Evolutionary conservation across 2,888 invertebrate species (phyloP).

Genomic region (Caenorhabditis panamensis): DNA sequence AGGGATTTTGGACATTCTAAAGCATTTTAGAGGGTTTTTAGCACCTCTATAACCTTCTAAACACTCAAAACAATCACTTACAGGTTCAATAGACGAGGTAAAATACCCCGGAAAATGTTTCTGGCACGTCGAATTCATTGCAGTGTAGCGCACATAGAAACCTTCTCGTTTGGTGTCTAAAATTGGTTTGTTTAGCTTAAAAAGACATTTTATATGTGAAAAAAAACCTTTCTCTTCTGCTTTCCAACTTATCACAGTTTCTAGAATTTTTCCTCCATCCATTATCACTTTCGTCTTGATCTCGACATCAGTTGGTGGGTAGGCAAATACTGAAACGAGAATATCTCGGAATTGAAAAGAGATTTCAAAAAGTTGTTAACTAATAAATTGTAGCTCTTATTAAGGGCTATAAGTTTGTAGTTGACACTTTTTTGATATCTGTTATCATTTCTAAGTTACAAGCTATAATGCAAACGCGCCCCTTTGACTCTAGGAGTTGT

Average conservation of each 20-base stretch:
- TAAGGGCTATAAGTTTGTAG: too few species aligned
- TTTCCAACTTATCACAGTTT: slow-evolving; percentile 70
- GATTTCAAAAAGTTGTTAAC: too few species aligned
- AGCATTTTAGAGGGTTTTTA: too few species aligned
- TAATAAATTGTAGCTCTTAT: too few species aligned
- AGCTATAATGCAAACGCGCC: too few species aligned
- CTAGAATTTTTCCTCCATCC: slow-evolving; percentile 70
- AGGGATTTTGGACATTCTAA: not conserved
- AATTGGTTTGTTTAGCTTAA: not conserved
- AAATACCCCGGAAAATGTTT: slow-evolving; percentile 73
- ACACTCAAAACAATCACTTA: too few species aligned
- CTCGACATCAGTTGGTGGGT: slow-evolving; percentile 66
- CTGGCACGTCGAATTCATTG: slow-evolving; percentile 65
- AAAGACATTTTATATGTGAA: not conserved
- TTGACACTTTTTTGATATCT: not conserved
- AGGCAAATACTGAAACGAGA: slow-evolving; percentile 65
- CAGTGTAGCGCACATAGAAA: slow-evolving; percentile 69
- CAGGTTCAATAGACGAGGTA: slow-evolving; percentile 66
- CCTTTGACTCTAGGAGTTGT: too few species aligned
- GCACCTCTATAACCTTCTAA: too few species aligned
- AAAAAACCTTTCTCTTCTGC: slow-evolving; percentile 60
- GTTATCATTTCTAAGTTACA: not conserved
- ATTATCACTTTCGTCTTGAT: slow-evolving; percentile 66
- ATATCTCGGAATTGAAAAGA: not conserved
- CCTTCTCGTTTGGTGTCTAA: slow-evolving; percentile 69